Evolutionary conservation across 2,888 invertebrate species (phyloP).

Genomic region (Drosophila buzzatii): DNA sequence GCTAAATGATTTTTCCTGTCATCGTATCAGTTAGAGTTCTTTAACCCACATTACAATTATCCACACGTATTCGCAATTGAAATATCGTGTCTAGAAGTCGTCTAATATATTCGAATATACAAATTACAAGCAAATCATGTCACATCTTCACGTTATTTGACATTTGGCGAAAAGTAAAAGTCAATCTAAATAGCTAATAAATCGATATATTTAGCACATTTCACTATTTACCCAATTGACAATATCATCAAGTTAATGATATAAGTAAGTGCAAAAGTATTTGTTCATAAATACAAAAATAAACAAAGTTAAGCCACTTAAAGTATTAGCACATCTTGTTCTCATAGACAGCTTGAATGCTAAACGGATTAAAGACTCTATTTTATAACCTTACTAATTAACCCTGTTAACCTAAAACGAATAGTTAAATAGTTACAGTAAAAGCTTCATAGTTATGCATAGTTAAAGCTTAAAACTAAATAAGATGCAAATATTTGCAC

Average conservation of each 20-base stretch:
- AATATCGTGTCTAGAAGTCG: slow-evolving; percentile 15
- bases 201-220: neutral
- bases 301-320: neutral
- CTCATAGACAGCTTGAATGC: neutral
- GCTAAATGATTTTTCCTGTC: slow-evolving; percentile 4
- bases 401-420: neutral
- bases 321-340: neutral
- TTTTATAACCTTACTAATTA: neutral
- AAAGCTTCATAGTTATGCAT: too few relatives aligned
- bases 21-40: slow-evolving; percentile 18
- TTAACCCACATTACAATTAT: slow-evolving; percentile 38
- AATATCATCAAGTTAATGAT: slow-evolving; percentile 20
- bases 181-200: slow-evolving; percentile 11
- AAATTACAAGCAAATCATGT: slow-evolving; percentile 19
- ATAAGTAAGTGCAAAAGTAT: slow-evolving; percentile 1
- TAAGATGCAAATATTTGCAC: neutral
- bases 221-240: slow-evolving; percentile 13
- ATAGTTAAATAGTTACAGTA: too few relatives aligned
- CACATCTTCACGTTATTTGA: slow-evolving; percentile 4
- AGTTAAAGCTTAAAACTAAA: neutral
- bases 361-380: neutral
- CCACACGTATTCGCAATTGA: slow-evolving; percentile 42
- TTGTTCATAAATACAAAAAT: slow-evolving; percentile 1
- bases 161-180: slow-evolving; percentile 42
- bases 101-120: neutral